These are phyloP conservation scores for Plebejus melissa DNA, from an alignment of 2,888 invertebrate species.

Conservation along the genomic window DNA sequence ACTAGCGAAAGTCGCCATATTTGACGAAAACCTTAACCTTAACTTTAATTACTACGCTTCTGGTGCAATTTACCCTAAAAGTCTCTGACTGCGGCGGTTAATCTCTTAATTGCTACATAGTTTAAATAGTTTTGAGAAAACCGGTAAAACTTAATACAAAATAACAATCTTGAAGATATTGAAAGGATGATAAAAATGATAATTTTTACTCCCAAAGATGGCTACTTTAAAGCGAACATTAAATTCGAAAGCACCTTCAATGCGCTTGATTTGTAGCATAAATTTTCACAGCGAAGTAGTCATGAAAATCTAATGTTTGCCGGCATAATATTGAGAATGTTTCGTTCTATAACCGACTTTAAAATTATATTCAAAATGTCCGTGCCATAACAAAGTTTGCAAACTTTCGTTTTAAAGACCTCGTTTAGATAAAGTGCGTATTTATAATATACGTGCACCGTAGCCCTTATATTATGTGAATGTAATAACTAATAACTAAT, in stretches of 20 bases:
- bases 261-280: constrained; percentile 42
- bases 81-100: too few relatives aligned
- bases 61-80: too few relatives aligned
- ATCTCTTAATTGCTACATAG: too few relatives aligned
- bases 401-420: background rate
- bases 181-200: constrained; percentile 12
- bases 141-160: background rate
- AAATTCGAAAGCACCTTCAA: constrained; percentile 44
- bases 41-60: too few relatives aligned
- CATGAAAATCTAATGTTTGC: constrained; percentile 37
- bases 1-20: too few relatives aligned
- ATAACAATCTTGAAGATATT: background rate
- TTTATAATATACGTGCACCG: background rate
- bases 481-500: too few relatives aligned
- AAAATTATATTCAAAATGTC: constrained; percentile 20
- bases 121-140: too few relatives aligned
- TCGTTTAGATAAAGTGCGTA: background rate
- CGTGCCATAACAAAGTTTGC: background rate
- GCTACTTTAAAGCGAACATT: constrained; percentile 40
- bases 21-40: too few relatives aligned
- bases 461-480: too few relatives aligned
- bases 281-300: constrained; percentile 41
- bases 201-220: constrained; percentile 27
- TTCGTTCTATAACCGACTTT: constrained; percentile 19
- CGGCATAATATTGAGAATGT: constrained; percentile 35